Conservation (phyloP, 2,113 vertebrate genomes). For the Prunella himalayana region DNA sequence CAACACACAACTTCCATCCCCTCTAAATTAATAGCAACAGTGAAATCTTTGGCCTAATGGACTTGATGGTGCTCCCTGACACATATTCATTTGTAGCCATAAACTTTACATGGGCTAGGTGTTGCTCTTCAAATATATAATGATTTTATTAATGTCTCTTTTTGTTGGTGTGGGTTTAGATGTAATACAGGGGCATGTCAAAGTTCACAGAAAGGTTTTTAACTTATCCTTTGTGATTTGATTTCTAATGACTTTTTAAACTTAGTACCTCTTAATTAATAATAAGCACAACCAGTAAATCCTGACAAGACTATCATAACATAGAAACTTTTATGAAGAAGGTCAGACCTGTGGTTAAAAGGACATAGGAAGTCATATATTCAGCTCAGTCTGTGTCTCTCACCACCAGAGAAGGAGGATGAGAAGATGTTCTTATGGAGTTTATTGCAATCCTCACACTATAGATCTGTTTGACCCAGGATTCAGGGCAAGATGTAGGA, state of each 20-base stretch:
- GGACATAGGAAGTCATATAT: slow-evolving; percentile 28
- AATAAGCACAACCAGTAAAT: slow-evolving; percentile 16
- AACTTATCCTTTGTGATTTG: slow-evolving; percentile 37
- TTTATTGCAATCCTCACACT: not conserved
- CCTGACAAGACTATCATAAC: not conserved
- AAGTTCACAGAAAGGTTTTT: slow-evolving; percentile 21
- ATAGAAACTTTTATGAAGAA: slow-evolving; percentile 14
- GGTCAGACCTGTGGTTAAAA: slow-evolving; percentile 40
- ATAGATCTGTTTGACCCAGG: not conserved
- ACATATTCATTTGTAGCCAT: slow-evolving; percentile 34
- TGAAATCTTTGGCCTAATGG: slow-evolving; percentile 34
- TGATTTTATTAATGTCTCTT: slow-evolving; percentile 39
- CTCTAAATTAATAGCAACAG: not conserved
- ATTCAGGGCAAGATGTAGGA: not conserved
- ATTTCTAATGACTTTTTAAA: slow-evolving; percentile 55
- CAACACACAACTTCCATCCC: not conserved
- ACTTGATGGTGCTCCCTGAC: slow-evolving; percentile 17
- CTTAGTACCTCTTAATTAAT: slow-evolving; percentile 51
- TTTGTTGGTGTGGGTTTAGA: slow-evolving; percentile 40
- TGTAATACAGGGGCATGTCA: not conserved
- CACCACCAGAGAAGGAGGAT: not conserved
- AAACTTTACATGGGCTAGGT: slow-evolving; percentile 27
- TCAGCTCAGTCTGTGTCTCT: not conserved
- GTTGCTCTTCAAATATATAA: slow-evolving; percentile 37
- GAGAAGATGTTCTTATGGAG: not conserved